These are phyloP conservation scores for Ormyrus pomaceus DNA, from an alignment of 2,888 invertebrate species.

Conservation along the genomic window DNA sequence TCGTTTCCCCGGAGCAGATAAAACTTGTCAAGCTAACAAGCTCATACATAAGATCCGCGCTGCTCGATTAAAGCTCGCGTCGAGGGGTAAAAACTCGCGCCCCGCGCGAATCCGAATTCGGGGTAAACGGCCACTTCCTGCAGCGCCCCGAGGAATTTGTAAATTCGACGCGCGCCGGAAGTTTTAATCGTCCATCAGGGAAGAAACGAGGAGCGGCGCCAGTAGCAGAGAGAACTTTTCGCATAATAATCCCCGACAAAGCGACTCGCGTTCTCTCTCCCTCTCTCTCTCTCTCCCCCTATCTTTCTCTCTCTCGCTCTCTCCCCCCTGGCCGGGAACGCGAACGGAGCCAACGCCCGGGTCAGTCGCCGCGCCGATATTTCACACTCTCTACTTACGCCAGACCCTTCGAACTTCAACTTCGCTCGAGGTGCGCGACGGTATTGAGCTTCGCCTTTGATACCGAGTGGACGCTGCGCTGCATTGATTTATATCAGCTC, in stretches of 20 bases:
- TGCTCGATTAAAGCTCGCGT: constrained; percentile 25
- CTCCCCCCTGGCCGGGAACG: too few species aligned
- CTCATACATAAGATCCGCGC: not conserved
- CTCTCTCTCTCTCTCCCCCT: too few species aligned
- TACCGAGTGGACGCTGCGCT: too few species aligned
- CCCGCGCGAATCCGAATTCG: constrained; percentile 34
- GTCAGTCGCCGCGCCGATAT: constrained; percentile 22
- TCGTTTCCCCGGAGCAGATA: constrained; percentile 25
- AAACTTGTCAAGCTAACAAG: constrained; percentile 28
- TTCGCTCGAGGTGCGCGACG: too few species aligned
- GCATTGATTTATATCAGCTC: too few species aligned
- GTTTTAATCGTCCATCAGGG: constrained; percentile 70
- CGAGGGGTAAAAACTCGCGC: not conserved
- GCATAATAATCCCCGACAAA: constrained; percentile 65
- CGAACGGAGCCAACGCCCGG: constrained; percentile 7
- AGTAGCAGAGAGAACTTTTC: constrained; percentile 62
- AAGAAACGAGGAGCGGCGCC: constrained; percentile 61
- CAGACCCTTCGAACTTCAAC: not conserved
- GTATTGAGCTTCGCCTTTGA: too few species aligned
- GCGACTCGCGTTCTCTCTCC: not conserved
- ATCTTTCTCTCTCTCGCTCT: too few species aligned
- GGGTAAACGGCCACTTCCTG: not conserved
- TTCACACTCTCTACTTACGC: constrained; percentile 19
- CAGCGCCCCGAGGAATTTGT: constrained; percentile 66
- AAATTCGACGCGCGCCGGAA: constrained; percentile 67